These are phyloP conservation scores for Vulpes ferrilata DNA, from an alignment of 2,113 vertebrate genomes.

Conservation along the genomic window DNA sequence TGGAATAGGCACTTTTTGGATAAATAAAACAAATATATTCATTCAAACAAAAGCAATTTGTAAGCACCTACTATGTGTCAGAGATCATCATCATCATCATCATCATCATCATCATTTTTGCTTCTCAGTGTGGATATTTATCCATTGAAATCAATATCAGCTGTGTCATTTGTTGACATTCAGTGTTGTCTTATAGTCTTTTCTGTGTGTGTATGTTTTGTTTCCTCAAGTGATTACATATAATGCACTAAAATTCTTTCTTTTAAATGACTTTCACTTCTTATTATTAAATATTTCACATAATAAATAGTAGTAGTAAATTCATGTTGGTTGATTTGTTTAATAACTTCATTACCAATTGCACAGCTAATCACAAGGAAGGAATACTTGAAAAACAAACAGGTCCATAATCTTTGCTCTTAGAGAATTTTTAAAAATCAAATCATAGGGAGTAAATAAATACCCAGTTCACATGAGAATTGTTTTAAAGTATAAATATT, in stretches of 20 bases:
- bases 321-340: conserved; percentile 10
- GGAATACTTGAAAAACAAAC: not conserved
- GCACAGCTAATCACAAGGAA: not conserved
- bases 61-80: not conserved
- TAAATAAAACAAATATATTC: not conserved
- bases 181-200: not conserved
- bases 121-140: not conserved
- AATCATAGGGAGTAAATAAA: conserved; percentile 38
- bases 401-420: not conserved
- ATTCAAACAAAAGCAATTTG: not conserved
- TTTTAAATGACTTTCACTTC: conserved; percentile 34
- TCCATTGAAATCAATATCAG: not conserved
- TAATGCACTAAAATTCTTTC: not conserved
- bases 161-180: not conserved
- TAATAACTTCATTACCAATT: not conserved
- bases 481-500: conserved; percentile 46
- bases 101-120: not conserved
- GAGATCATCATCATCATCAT: not conserved
- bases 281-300: conserved; percentile 31
- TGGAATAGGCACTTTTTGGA: not conserved
- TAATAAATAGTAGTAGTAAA: conserved; percentile 16
- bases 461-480: not conserved
- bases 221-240: not conserved
- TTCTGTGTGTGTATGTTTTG: not conserved
- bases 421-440: conserved; percentile 56